These are phyloP conservation scores for Cotesia vestalis DNA, from an alignment of 1,140 invertebrate genomes.

Conservation along the genomic window DNA sequence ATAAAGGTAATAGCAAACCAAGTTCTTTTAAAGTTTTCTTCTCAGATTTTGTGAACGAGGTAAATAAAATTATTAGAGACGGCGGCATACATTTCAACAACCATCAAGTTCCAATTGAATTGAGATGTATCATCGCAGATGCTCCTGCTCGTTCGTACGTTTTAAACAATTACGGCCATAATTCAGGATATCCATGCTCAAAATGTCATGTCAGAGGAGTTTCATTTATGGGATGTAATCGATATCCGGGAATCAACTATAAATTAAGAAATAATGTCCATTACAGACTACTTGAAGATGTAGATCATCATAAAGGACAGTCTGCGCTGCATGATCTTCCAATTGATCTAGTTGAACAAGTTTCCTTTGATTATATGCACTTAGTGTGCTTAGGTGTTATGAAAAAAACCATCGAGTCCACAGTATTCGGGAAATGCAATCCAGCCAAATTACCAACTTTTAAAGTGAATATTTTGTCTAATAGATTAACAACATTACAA, in stretches of 20 bases:
- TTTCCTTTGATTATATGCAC: slow-evolving; percentile 42
- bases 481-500: slow-evolving; percentile 16
- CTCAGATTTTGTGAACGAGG: slow-evolving; percentile 26
- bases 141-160: slow-evolving; percentile 35
- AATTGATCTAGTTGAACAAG: slow-evolving; percentile 30
- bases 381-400: slow-evolving; percentile 35
- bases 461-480: not conserved
- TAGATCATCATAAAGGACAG: slow-evolving; percentile 34
- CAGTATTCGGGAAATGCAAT: slow-evolving; percentile 29
- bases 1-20: slow-evolving; percentile 25
- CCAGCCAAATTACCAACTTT: slow-evolving; percentile 7
- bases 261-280: slow-evolving; percentile 25
- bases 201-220: slow-evolving; percentile 38
- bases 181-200: slow-evolving; percentile 33
- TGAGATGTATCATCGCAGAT: slow-evolving; percentile 35
- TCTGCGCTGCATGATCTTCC: slow-evolving; percentile 6
- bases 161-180: slow-evolving; percentile 33
- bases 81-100: not conserved
- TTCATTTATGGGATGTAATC: not conserved
- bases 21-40: slow-evolving; percentile 23
- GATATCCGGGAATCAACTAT: slow-evolving; percentile 20
- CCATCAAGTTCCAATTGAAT: not conserved
- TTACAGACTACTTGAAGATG: slow-evolving; percentile 32
- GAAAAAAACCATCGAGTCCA: slow-evolving; percentile 30
- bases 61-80: not conserved